Evolutionary conservation across 1,140 invertebrate genomes (phyloP), one percentile per base, ranked within the genome.

Genomic region (Drosophila mayri): DNA sequence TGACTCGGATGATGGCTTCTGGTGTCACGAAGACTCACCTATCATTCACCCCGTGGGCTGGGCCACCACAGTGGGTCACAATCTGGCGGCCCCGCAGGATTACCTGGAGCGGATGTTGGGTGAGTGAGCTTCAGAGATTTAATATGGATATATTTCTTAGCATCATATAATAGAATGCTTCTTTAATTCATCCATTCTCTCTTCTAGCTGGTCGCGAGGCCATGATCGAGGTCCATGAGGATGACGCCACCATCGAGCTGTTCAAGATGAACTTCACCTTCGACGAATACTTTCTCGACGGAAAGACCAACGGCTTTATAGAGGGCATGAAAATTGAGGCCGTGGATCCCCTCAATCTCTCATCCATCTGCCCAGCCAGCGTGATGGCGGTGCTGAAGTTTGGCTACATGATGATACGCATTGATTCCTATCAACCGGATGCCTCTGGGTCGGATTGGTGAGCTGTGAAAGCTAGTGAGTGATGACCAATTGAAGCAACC

Each of bases 241-340:
- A 95, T 85, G 98, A 96, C 93, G 96, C 96, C 22, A 97, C 95
- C 40, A 96, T 95, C 81, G 95, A 95, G 67, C 94, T 96, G 38
- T 97, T 98, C 91, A 94, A 94, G 66, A 94, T 93, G 92, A 94
- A 82, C 58, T 93, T 73, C 76, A 94, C 70, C 71, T 93, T 77
- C 75, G 91, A 93, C 52, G 92, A 93, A 79, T 93, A 93, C 57
- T 92, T 84, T 58, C 30, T 88, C 44, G 92, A 92, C 52, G 90
- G 88, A 46, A 93, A 91, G 70, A 85, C 77, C 1, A 92, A 93
- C 50, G 93, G 95, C 5, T 98, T 99, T 88, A 93, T 95, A 28
- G 96, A 96, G 80, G 98, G 98, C 43, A 99, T 99, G 98, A 99
- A 99, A 92, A 93, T 99, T 28, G 98, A 99, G 94, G 98, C 98